Percentiles rank a stretch among this genome's conserved stretches.
Evolutionary conservation across 2,888 invertebrate species (phyloP).

Genomic region (Leptinotarsa rubiginosa): DNA sequence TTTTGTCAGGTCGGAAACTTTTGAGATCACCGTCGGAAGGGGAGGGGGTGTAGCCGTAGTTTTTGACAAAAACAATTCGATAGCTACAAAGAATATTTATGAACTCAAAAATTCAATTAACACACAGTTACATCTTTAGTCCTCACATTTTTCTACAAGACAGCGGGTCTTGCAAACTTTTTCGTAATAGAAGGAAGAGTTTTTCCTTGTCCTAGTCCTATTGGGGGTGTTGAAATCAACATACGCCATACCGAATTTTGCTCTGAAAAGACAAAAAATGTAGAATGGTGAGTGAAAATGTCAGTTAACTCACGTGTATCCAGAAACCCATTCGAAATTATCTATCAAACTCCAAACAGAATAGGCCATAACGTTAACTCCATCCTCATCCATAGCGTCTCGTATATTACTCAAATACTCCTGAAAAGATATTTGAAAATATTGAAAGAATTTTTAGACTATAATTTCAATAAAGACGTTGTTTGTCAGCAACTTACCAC

Average conservation of each 20-base stretch:
- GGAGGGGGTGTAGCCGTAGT: too few relatives aligned
- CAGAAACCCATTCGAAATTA: slow-evolving; percentile 67
- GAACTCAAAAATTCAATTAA: too few relatives aligned
- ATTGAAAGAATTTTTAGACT: too few relatives aligned
- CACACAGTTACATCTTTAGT: neutral
- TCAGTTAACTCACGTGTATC: slow-evolving; percentile 61
- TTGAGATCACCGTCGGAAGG: too few relatives aligned
- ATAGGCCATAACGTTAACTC: slow-evolving; percentile 64
- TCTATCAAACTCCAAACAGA: slow-evolving; percentile 58
- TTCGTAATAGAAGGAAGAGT: slow-evolving; percentile 72
- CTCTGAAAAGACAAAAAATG: neutral
- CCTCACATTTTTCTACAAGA: slow-evolving; percentile 52
- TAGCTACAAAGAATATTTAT: too few relatives aligned
- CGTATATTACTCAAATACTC: neutral
- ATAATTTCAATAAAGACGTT: too few relatives aligned
- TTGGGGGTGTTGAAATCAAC: slow-evolving; percentile 74
- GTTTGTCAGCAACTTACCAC: too few relatives aligned
- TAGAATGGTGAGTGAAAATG: too few relatives aligned
- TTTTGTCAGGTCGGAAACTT: too few relatives aligned
- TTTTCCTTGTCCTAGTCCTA: slow-evolving; percentile 73
- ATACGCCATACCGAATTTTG: slow-evolving; percentile 76
- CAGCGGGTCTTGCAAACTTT: slow-evolving; percentile 66
- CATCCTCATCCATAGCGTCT: slow-evolving; percentile 57
- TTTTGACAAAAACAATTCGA: too few relatives aligned
- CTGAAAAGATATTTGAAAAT: neutral